Conservation (phyloP, 2,797 vertebrate species). For the Heliangelus exortis region DNA sequence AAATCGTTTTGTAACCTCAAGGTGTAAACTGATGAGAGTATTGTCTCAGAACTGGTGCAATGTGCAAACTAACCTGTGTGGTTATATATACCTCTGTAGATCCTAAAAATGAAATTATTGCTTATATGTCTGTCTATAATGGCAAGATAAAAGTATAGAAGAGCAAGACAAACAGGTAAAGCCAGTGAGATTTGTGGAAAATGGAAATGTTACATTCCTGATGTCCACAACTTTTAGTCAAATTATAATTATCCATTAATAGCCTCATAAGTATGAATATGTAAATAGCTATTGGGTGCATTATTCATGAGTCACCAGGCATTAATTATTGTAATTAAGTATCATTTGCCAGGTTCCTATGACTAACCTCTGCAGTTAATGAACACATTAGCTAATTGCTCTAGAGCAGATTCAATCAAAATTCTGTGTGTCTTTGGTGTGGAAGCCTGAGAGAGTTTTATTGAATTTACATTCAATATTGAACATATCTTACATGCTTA, state of each 20-base stretch:
- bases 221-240: slow-evolving; percentile 27
- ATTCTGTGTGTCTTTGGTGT: slow-evolving; percentile 6
- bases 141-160: neutral
- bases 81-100: neutral
- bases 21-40: neutral
- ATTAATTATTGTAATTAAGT: slow-evolving; percentile 74
- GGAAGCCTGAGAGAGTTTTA: slow-evolving; percentile 45
- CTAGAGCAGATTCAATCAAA: slow-evolving; percentile 50
- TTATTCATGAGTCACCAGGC: slow-evolving; percentile 69
- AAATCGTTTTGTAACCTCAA: neutral
- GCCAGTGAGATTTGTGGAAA: neutral
- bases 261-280: slow-evolving; percentile 56
- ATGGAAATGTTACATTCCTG: neutral
- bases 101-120: neutral
- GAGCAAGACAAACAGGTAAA: neutral
- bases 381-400: slow-evolving; percentile 59
- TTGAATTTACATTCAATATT: slow-evolving; percentile 49
- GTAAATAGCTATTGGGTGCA: slow-evolving; percentile 55
- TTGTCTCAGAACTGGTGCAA: neutral
- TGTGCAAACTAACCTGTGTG: neutral
- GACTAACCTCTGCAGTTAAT: slow-evolving; percentile 64
- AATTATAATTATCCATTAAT: slow-evolving; percentile 62
- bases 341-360: slow-evolving; percentile 58
- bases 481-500: slow-evolving; percentile 35
- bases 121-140: neutral